These are phyloP conservation scores for Drosophila neotestacea DNA, from an alignment of 2,888 invertebrate species.

Conservation along the genomic window DNA sequence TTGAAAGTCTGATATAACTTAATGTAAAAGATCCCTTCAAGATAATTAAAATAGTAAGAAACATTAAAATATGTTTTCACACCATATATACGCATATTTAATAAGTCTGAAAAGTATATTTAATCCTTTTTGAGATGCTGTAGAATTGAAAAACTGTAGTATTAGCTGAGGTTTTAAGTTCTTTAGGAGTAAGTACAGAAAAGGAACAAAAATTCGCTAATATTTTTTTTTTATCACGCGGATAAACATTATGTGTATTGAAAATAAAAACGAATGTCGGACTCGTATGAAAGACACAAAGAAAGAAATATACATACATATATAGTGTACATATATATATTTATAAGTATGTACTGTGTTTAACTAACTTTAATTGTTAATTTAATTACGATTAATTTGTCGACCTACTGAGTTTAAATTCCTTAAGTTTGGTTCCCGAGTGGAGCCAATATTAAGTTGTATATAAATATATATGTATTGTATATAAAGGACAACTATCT, in stretches of 20 bases:
- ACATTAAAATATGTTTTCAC: not conserved
- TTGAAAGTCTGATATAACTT: no score
- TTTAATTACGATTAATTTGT: conserved; percentile 19
- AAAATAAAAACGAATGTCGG: conserved; percentile 17
- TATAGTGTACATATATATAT: conserved; percentile 8
- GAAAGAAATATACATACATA: conserved; percentile 22
- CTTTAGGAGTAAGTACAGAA: conserved; percentile 13
- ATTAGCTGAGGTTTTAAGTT: conserved; percentile 41
- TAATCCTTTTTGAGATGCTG: conserved; percentile 4
- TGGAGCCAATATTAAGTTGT: conserved; percentile 26
- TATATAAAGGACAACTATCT: conserved; percentile 47
- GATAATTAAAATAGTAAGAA: not conserved
- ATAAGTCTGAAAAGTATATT: no score
- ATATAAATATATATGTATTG: conserved; percentile 12
- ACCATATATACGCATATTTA: not conserved
- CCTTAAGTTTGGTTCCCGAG: conserved; percentile 26
- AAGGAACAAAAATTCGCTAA: conserved; percentile 21
- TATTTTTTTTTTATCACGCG: conserved; percentile 19
- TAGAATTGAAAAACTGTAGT: conserved; percentile 15
- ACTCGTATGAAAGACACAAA: conserved; percentile 23
- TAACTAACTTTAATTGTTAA: conserved; percentile 29
- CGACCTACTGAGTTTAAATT: conserved; percentile 19
- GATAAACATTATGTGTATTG: conserved; percentile 10
- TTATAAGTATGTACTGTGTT: conserved; percentile 26
- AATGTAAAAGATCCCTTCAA: no score